A percentile compares a stretch with the other conserved stretches of the same genome.
These are phyloP conservation scores for Pachycephala philippinensis DNA, from an alignment of 2,113 vertebrate genomes.

Conservation along the genomic window DNA sequence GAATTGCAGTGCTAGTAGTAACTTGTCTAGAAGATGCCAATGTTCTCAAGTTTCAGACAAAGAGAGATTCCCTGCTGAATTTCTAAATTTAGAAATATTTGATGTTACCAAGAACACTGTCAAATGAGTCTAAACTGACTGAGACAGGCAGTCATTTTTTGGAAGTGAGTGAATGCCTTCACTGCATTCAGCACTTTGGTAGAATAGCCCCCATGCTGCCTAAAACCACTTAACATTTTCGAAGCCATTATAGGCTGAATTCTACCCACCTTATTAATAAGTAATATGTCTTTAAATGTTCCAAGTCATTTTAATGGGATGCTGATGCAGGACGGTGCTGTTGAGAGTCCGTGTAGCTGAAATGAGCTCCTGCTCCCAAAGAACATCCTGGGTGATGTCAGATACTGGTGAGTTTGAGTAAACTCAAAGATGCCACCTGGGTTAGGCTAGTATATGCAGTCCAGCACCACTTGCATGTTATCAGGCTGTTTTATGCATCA, in stretches of 20 bases:
- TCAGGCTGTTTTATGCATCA: background rate
- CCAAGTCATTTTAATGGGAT: background rate
- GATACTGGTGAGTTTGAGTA: background rate
- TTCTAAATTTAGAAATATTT: conserved; percentile 5
- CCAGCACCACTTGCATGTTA: background rate
- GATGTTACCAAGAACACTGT: background rate
- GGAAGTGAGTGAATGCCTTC: background rate
- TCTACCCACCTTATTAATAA: background rate
- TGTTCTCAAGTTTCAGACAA: background rate
- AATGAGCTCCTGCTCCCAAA: background rate
- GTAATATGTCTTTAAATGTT: background rate
- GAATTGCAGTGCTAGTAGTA: background rate
- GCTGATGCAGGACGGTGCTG: background rate
- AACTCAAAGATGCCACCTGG: background rate
- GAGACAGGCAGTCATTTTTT: background rate
- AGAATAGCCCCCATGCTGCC: background rate
- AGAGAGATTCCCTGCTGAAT: background rate
- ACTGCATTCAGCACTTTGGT: background rate
- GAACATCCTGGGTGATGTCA: background rate
- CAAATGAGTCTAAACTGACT: background rate
- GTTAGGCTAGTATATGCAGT: background rate
- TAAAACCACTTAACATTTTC: background rate
- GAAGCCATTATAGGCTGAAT: background rate
- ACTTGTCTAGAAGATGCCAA: background rate
- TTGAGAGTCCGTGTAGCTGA: background rate